Evolutionary conservation across 2,797 vertebrate species (phyloP).

Genomic region (Furcifer pardalis): DNA sequence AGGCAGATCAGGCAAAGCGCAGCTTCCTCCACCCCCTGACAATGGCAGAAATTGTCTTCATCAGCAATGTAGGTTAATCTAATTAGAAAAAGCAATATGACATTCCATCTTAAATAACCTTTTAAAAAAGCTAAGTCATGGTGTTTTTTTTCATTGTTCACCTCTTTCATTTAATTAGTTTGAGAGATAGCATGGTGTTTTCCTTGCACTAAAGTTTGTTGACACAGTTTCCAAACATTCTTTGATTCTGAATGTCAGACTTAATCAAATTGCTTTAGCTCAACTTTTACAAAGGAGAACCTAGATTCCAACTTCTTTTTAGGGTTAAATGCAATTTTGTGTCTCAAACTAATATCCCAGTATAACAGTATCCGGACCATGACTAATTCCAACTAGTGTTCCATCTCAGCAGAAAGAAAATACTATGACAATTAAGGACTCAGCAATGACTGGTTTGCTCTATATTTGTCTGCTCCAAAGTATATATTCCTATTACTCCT

Average conservation of each 20-base stretch:
- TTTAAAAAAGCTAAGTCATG: not conserved
- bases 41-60: not conserved
- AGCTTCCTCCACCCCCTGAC: not conserved
- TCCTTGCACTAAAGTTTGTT: not conserved
- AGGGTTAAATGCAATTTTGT: conserved; percentile 13
- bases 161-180: conserved; percentile 2
- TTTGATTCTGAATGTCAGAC: conserved; percentile 22
- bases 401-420: not conserved
- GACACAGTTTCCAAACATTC: conserved; percentile 28
- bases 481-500: not conserved
- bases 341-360: conserved; percentile 6
- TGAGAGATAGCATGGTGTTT: conserved; percentile 22
- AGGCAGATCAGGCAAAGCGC: not conserved
- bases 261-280: conserved; percentile 38
- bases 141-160: not conserved
- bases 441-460: not conserved
- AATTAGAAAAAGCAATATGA: conserved; percentile 17
- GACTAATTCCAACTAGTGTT: not conserved
- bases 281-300: conserved; percentile 17
- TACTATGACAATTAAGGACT: not conserved
- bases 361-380: not conserved
- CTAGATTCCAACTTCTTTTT: conserved; percentile 26
- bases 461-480: not conserved
- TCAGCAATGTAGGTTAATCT: not conserved
- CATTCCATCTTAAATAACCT: not conserved